phyloP scores from a whole-genome alignment of 2,797 vertebrate genomes.

The Halcyon smyrnensis region DNA sequence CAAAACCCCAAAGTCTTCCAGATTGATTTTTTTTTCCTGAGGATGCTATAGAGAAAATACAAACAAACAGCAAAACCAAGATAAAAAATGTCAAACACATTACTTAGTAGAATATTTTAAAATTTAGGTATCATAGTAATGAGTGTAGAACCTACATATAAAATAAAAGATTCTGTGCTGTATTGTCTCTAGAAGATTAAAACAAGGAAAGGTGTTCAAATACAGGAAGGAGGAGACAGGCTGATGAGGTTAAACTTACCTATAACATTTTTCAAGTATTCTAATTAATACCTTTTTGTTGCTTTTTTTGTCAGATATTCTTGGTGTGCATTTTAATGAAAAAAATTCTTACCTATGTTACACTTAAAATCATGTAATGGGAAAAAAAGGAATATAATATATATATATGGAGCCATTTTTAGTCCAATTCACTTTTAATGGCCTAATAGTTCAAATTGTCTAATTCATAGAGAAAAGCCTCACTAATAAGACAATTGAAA shows the following conservation, averaged over 20 bases:
- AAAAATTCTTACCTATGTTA: not conserved
- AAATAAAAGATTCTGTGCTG: not conserved
- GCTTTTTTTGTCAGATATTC: not conserved
- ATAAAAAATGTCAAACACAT: not conserved
- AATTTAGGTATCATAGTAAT: not conserved
- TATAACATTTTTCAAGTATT: not conserved
- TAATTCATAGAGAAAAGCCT: not conserved
- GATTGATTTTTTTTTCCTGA: not conserved
- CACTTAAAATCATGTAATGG: not conserved
- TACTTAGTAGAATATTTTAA: not conserved
- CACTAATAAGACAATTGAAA: not conserved
- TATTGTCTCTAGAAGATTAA: not conserved
- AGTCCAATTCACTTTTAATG: not conserved
- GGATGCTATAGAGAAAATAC: not conserved
- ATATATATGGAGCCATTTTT: not conserved
- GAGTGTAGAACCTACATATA: not conserved
- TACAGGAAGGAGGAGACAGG: not conserved
- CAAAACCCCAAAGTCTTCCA: not conserved
- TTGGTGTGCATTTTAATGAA: not conserved
- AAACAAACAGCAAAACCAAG: no score
- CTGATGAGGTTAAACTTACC: not conserved
- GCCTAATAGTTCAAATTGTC: not conserved
- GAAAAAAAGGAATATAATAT: not conserved
- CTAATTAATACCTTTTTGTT: not conserved
- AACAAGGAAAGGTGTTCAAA: not conserved